phyloP scores from a whole-genome alignment of 2,797 vertebrate species.

The Rachycentron canadum region DNA sequence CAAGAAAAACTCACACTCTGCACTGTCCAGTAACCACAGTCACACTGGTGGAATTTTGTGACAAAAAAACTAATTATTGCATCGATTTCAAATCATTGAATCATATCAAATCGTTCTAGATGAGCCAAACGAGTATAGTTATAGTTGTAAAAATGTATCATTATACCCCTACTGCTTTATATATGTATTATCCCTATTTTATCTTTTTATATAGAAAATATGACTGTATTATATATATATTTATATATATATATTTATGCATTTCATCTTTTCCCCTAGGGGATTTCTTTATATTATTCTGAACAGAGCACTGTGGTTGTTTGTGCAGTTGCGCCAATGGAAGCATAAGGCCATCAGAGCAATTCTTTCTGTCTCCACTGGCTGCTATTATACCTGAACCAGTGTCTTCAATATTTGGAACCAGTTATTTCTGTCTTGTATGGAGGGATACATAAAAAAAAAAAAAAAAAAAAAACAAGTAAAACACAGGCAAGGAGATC shows the following conservation, averaged over 20 bases:
- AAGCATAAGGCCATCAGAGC: slow-evolving; percentile 6
- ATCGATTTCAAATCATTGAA: no score
- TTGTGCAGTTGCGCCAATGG: slow-evolving; percentile 2
- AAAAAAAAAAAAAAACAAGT: neutral
- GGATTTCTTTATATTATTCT: slow-evolving; percentile 7
- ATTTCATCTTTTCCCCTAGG: neutral
- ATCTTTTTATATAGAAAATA: slow-evolving; percentile 14
- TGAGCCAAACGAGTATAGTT: no score
- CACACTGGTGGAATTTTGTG: no score
- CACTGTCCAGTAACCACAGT: no score
- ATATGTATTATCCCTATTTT: no score
- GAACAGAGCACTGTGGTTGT: neutral
- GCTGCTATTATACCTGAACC: slow-evolving; percentile 11
- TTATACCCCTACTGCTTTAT: no score
- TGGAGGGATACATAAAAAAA: neutral
- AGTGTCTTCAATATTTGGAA: neutral
- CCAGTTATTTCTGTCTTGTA: neutral
- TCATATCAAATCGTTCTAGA: no score
- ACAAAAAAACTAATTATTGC: no score
- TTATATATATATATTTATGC: no score
- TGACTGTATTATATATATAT: neutral
- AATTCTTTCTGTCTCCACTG: neutral
- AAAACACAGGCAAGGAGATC: neutral
- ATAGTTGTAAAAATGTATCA: no score
- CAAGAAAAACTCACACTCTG: no score